Evolutionary conservation across 2,888 invertebrate genomes (phyloP).

Genomic region (Osmoderma eremita): DNA sequence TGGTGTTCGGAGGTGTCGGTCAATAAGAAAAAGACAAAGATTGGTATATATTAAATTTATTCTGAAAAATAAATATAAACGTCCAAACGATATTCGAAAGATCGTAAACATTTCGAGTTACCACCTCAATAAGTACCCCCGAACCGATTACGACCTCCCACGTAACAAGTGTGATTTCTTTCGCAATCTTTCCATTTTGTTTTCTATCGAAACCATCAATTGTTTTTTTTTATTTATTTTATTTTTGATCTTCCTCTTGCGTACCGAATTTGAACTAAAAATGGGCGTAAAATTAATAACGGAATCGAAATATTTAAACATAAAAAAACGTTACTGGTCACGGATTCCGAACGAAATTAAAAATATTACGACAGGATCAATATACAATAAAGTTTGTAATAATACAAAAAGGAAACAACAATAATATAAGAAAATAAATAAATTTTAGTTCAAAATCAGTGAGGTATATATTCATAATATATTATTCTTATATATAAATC

Average conservation of each 20-base stretch:
- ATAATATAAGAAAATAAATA: not conserved
- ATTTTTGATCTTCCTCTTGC: slow-evolving; percentile 4
- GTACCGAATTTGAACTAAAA: slow-evolving; percentile 33
- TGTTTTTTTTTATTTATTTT: not conserved
- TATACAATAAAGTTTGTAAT: not conserved
- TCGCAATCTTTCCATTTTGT: slow-evolving; percentile 1
- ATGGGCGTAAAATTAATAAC: not conserved
- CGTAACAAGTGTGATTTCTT: slow-evolving; percentile 19
- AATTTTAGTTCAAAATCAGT: slow-evolving; percentile 45
- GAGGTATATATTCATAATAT: slow-evolving; percentile 40
- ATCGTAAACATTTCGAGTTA: slow-evolving; percentile 18
- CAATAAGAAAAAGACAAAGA: slow-evolving; percentile 4
- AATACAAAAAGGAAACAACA: slow-evolving; percentile 5
- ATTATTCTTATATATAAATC: slow-evolving; percentile 32
- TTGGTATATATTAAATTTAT: slow-evolving; percentile 42
- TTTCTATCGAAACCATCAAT: not conserved
- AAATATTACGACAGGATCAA: not conserved
- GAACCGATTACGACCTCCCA: slow-evolving; percentile 13
- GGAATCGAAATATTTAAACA: too few species aligned
- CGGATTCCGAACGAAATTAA: not conserved
- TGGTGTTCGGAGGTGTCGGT: too few species aligned
- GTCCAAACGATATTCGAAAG: slow-evolving; percentile 29
- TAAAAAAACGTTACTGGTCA: not conserved
- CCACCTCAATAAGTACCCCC: not conserved
- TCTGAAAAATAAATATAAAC: slow-evolving; percentile 41